Evolutionary conservation across 2,888 invertebrate genomes (phyloP).

Genomic region (Quadroppia sp.): DNA sequence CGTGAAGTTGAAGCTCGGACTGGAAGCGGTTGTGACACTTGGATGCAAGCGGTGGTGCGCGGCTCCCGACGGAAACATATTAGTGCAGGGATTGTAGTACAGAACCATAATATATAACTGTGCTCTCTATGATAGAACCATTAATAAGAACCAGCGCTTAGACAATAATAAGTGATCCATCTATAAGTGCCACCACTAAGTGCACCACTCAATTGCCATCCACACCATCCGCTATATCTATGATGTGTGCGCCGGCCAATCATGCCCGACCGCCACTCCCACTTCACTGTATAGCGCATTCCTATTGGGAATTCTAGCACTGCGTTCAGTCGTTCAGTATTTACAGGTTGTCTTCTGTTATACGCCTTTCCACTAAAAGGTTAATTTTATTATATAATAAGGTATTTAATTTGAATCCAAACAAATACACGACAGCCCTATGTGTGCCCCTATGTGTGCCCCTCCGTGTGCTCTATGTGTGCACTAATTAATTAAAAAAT

Average conservation of each 20-base stretch:
- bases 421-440: neutral
- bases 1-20: conserved; percentile 5
- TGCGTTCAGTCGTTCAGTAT: too few relatives aligned
- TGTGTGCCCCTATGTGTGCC: too few relatives aligned
- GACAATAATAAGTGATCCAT: conserved; percentile 17
- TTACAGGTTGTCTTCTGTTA: conserved; percentile 3
- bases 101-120: conserved; percentile 27
- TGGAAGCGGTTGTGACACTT: conserved; percentile 20
- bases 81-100: conserved; percentile 19
- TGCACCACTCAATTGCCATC: conserved; percentile 2
- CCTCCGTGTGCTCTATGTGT: neutral
- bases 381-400: conserved; percentile 27
- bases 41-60: conserved; percentile 1
- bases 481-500: conserved; percentile 28
- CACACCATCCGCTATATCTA: conserved; percentile 6
- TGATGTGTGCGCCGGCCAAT: conserved; percentile 2
- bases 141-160: conserved; percentile 1
- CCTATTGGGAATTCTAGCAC: conserved; percentile 25
- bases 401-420: conserved; percentile 20
- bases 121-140: too few relatives aligned
- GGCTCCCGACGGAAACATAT: conserved; percentile 28
- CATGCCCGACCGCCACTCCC: neutral
- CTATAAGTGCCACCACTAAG: conserved; percentile 19
- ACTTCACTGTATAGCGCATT: conserved; percentile 3
- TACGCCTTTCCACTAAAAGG: conserved; percentile 13